phyloP scores from a whole-genome alignment of 1,140 invertebrate species.

The Eufriesea mexicana region DNA sequence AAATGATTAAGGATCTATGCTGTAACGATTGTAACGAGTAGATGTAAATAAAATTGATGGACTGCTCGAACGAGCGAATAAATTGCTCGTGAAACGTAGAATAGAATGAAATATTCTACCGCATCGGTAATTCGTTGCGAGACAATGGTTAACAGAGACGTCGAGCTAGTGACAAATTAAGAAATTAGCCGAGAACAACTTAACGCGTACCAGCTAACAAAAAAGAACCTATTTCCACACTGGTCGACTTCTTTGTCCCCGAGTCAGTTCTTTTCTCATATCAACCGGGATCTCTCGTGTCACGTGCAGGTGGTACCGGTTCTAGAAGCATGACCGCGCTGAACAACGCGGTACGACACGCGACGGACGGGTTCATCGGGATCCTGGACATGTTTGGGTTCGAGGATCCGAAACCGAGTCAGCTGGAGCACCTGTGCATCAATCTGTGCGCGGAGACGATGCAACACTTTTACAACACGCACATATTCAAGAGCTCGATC shows the following conservation, averaged over 20 bases:
- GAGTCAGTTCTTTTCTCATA: background rate
- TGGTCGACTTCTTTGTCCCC: background rate
- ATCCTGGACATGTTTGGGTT: constrained; percentile 98
- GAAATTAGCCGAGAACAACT: background rate
- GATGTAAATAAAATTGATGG: too few species aligned
- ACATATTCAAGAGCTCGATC: constrained; percentile 97
- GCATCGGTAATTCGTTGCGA: too few species aligned
- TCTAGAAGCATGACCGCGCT: constrained; percentile 95
- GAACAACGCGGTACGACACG: constrained; percentile 95
- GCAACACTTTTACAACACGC: constrained; percentile 98
- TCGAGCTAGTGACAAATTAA: too few species aligned
- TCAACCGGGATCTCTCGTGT: constrained; percentile 10
- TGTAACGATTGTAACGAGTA: background rate
- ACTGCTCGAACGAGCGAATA: too few species aligned
- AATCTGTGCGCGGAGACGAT: constrained; percentile 98
- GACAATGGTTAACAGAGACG: too few species aligned
- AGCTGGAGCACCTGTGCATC: constrained; percentile 96
- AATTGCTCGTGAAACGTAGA: too few species aligned
- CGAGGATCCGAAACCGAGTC: constrained; percentile 94
- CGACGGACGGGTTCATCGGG: constrained; percentile 97
- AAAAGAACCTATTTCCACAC: background rate
- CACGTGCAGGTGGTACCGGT: constrained; percentile 84
- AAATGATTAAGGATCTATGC: background rate
- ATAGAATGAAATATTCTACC: too few species aligned
- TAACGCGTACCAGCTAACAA: background rate